phyloP scores from a whole-genome alignment of 1,140 invertebrate genomes.

The Penaeus chinensis region DNA sequence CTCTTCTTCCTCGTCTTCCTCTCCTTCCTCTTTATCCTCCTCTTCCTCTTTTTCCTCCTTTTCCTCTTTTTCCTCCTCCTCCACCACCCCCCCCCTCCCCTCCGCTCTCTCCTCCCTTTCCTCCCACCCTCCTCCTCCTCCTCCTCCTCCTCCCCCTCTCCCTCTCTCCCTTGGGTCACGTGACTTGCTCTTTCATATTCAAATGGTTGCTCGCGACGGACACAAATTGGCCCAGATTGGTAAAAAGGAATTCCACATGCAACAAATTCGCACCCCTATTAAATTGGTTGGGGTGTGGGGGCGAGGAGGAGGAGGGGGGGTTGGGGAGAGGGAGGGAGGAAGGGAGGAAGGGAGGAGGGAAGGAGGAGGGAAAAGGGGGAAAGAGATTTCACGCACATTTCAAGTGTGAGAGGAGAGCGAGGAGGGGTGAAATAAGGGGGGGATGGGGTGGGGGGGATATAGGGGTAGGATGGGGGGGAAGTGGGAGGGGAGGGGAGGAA shows the following conservation, averaged over 20 bases:
- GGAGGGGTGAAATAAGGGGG: neutral
- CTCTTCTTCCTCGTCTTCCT: too few relatives aligned
- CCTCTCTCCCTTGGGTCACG: slow-evolving; percentile 21
- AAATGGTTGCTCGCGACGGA: slow-evolving; percentile 22
- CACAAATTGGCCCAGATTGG: slow-evolving; percentile 58
- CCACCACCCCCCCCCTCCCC: slow-evolving; percentile 23
- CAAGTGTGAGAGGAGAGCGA: too few relatives aligned
- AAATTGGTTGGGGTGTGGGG: slow-evolving; percentile 7
- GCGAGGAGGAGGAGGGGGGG: neutral
- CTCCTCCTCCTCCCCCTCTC: too few relatives aligned
- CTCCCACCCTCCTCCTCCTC: too few relatives aligned
- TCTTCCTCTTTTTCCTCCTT: neutral
- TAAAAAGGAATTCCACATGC: slow-evolving; percentile 57
- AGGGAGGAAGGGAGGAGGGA: slow-evolving; percentile 18
- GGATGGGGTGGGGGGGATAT: neutral
- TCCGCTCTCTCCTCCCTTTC: too few relatives aligned
- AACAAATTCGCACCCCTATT: slow-evolving; percentile 57
- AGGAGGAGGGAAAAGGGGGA: neutral
- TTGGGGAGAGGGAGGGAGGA: neutral
- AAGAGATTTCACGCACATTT: neutral
- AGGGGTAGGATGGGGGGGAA: neutral
- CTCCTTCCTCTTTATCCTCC: neutral
- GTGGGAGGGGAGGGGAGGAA: neutral
- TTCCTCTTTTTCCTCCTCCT: neutral
- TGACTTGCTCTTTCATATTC: slow-evolving; percentile 44